These are phyloP conservation scores for Pogonophryne albipinna DNA, from an alignment of 2,797 vertebrate genomes.

Conservation along the genomic window DNA sequence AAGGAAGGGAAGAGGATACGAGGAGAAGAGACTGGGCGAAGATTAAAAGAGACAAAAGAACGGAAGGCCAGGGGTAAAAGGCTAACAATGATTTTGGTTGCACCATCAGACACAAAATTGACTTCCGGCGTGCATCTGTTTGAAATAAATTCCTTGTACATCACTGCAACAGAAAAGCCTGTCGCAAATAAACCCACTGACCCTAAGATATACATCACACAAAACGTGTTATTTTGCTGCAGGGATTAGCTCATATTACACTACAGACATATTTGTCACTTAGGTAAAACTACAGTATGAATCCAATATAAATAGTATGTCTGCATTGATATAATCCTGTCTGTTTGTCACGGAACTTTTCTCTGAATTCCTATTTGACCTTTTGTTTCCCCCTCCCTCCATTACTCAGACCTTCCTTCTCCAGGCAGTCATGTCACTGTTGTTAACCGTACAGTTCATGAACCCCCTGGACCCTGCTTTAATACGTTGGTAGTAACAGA, in stretches of 20 bases:
- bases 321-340: slow-evolving; percentile 8
- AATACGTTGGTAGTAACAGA: no score
- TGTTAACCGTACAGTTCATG: slow-evolving; percentile 44
- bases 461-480: slow-evolving; percentile 29
- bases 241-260: no score
- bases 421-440: slow-evolving; percentile 51
- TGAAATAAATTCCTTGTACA: no score
- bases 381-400: slow-evolving; percentile 21
- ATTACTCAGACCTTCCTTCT: slow-evolving; percentile 48
- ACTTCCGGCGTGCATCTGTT: no score
- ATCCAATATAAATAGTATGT: no score
- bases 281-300: background rate
- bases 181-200: no score
- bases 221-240: no score
- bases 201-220: no score
- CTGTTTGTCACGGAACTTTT: slow-evolving; percentile 26
- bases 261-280: background rate
- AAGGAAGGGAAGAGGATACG: slow-evolving; percentile 24
- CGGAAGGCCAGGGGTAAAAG: slow-evolving; percentile 28
- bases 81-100: slow-evolving; percentile 41
- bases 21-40: slow-evolving; percentile 29
- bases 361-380: slow-evolving; percentile 22
- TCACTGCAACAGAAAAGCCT: no score
- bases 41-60: slow-evolving; percentile 49
- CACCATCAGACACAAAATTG: no score